phyloP scores from a whole-genome alignment of 2,113 vertebrate genomes.

The Notothenia rossii region DNA sequence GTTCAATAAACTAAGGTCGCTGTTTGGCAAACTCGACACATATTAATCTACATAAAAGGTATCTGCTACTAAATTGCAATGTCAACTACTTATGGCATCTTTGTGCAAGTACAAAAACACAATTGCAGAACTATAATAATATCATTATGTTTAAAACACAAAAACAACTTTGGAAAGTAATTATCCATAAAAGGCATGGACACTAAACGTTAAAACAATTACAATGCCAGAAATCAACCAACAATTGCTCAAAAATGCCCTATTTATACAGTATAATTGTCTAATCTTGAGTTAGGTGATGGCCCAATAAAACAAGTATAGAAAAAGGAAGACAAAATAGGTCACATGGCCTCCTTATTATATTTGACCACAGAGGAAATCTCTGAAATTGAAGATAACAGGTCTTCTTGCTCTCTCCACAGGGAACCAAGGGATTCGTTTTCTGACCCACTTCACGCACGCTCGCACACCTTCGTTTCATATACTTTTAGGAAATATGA shows the following conservation, averaged over 20 bases:
- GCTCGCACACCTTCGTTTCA: neutral
- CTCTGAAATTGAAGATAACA: constrained; percentile 74
- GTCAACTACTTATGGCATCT: neutral
- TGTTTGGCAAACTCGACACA: no score
- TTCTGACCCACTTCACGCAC: constrained; percentile 75
- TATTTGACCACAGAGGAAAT: constrained; percentile 71
- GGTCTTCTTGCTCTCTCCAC: constrained; percentile 57
- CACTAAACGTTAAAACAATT: no score
- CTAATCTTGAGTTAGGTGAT: constrained; percentile 45
- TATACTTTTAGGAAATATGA: neutral
- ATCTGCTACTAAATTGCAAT: neutral
- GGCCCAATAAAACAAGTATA: constrained; percentile 56
- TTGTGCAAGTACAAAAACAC: neutral
- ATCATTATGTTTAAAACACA: neutral
- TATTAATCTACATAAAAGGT: no score
- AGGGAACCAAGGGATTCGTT: constrained; percentile 66
- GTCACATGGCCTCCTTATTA: constrained; percentile 50
- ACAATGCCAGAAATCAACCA: neutral
- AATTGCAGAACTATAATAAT: neutral
- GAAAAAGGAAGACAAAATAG: constrained; percentile 44
- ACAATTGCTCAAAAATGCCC: constrained; percentile 11
- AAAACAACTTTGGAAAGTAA: neutral
- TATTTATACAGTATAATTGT: constrained; percentile 11
- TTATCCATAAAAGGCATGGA: no score
- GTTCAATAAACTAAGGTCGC: no score